Base-by-base conservation (phyloP, 2,888 invertebrate genomes). In the Monopis laevigella region DNA sequence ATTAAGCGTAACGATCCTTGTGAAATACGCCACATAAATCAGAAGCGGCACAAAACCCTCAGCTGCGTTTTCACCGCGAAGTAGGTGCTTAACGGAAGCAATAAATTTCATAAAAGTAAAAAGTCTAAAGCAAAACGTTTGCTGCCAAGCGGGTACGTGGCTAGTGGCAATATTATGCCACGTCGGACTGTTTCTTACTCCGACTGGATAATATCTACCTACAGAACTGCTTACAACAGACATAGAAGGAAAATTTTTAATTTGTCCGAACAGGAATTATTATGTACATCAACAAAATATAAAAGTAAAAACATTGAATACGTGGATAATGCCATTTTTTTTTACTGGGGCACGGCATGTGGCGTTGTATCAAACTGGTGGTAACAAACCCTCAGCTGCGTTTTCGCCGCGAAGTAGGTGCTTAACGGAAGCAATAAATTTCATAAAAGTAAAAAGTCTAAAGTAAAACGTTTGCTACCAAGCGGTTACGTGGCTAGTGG, bases 1-100 rank as follows among this genome's bases (percentile, higher is more conserved):
- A 72, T 68, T 62, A 61, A 55, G 59, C 63, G 62, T 65, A 65
- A 68, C 68, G 65, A 63, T 62, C 58, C 61, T 58, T 61, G 62
- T 65, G 60, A 66, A 65, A 65, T 61, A 59, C 58, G 57, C 45
- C 53, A 56, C 62, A 68, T 69, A 72, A 71, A 71, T 71, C 69
- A 67, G 48, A 43, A 44, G 48, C 54, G 59, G 53, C 51, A 54
- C 54, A 51, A 50, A 57, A 53, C 57, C 46, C 50, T 44, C 45
- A 45, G 50, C 43, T 45, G 44, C 44, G 41, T 43, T 43, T 39
- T 40, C 34, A 32, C 26, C 39, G 28, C 45, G 21, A 35, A 42
- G 42, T 41, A 43, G 45, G 43, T 46, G 43, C 44, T 48, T 45
- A 48, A 48, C 18, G 52, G 48, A 56, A 54, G 52, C 55, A 53